These are phyloP conservation scores for Sphaeridia pumilis DNA, from an alignment of 2,888 invertebrate species.

Conservation along the genomic window DNA sequence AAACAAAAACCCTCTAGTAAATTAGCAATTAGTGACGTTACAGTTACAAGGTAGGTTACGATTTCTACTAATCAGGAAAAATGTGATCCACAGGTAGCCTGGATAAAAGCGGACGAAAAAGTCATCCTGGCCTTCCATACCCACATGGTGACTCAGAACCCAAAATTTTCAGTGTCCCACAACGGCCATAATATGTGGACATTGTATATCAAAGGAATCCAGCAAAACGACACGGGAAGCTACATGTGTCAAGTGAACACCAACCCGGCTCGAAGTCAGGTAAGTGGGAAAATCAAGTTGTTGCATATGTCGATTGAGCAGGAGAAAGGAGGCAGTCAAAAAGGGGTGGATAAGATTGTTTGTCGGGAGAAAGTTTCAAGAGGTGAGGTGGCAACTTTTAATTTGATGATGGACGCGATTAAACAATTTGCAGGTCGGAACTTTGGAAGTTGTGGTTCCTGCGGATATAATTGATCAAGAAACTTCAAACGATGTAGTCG, in stretches of 20 bases:
- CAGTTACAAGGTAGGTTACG: too few relatives aligned
- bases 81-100: constrained; percentile 67
- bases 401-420: too few relatives aligned
- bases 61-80: too few relatives aligned
- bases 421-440: constrained; percentile 36
- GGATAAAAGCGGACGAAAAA: constrained; percentile 84
- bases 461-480: constrained; percentile 36
- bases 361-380: too few relatives aligned
- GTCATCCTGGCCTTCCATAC: constrained; percentile 80
- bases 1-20: too few relatives aligned
- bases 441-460: constrained; percentile 38
- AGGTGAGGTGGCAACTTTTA: too few relatives aligned
- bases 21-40: too few relatives aligned
- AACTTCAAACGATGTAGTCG: constrained; percentile 39
- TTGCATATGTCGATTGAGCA: too few relatives aligned
- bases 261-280: constrained; percentile 12
- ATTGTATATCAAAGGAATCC: constrained; percentile 76
- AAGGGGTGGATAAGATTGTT: too few relatives aligned
- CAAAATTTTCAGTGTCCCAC: constrained; percentile 73
- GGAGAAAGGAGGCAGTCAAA: too few relatives aligned
- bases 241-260: constrained; percentile 52
- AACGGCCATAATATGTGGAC: constrained; percentile 91
- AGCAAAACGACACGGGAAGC: constrained; percentile 79
- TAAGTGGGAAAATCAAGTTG: neutral
- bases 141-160: constrained; percentile 78